phyloP scores from a whole-genome alignment of 2,797 vertebrate species.

The Crenichthys baileyi region DNA sequence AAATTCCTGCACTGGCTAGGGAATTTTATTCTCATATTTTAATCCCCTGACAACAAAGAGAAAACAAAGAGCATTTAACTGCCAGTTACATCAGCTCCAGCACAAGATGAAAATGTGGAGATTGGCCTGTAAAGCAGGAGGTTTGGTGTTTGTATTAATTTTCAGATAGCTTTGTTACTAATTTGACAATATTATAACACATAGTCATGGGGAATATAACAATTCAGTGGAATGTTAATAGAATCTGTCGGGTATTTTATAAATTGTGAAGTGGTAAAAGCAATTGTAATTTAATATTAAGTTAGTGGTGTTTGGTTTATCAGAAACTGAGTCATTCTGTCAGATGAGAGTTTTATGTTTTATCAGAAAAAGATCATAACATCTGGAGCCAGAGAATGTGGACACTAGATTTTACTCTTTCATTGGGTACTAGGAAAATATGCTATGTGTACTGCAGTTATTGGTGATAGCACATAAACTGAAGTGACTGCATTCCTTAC shows the following conservation, averaged over 20 bases:
- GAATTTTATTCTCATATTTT: slow-evolving; percentile 11
- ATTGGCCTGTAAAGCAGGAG: not conserved
- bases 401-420: not conserved
- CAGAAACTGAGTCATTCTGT: not conserved
- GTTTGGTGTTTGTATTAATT: not conserved
- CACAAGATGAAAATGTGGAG: slow-evolving; percentile 13
- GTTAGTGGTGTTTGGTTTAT: not conserved
- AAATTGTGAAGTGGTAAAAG: not conserved
- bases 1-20: slow-evolving; percentile 21
- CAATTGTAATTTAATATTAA: not conserved
- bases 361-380: not conserved
- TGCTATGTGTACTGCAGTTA: no score
- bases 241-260: not conserved
- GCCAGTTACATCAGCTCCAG: slow-evolving; percentile 11
- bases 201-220: not conserved
- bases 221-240: not conserved
- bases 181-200: not conserved
- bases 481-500: not conserved
- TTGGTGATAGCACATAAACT: no score
- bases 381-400: not conserved
- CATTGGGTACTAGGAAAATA: no score
- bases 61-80: slow-evolving; percentile 23
- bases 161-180: not conserved
- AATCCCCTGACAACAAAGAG: slow-evolving; percentile 20
- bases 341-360: not conserved